These are phyloP conservation scores for Beroe forskalii DNA, from an alignment of 37 sponge, comb jelly and placozoan species.

Conservation along the genomic window DNA sequence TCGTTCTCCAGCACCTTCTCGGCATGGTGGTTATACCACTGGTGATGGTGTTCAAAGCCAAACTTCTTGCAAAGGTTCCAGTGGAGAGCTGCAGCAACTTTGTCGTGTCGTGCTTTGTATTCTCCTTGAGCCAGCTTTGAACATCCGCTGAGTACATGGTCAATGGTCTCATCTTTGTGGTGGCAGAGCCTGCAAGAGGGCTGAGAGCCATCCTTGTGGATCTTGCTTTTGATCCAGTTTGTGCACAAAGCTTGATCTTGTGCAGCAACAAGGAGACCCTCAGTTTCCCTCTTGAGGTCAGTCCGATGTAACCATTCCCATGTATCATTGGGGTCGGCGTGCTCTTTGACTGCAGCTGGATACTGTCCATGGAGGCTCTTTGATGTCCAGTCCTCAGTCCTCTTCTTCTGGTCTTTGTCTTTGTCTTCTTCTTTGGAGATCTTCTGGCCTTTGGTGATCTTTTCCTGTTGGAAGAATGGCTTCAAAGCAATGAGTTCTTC, in stretches of 20 bases:
- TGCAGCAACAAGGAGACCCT: not conserved
- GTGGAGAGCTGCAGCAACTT: too few species aligned
- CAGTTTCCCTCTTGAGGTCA: not conserved
- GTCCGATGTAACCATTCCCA: not conserved
- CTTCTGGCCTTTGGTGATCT: not conserved
- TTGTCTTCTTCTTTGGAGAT: not conserved
- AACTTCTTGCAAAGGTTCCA: not conserved
- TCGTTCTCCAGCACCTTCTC: constrained; percentile 17
- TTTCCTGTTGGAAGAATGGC: not conserved
- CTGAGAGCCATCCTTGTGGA: not conserved
- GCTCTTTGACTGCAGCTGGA: not conserved
- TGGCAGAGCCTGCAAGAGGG: not conserved
- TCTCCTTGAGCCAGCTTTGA: not conserved
- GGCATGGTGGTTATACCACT: too few species aligned
- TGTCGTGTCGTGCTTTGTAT: constrained; percentile 1
- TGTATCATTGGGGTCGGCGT: not conserved
- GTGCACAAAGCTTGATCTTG: not conserved
- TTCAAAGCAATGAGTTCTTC: too few species aligned
- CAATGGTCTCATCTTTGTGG: not conserved
- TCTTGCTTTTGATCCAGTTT: not conserved
- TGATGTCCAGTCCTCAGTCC: too few species aligned
- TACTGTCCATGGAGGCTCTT: not conserved
- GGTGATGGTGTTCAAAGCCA: too few species aligned
- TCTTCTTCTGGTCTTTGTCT: too few species aligned
- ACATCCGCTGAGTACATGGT: not conserved